A percentile compares a stretch with the other conserved stretches of the same genome.
Conservation (phyloP, 2,797 vertebrate genomes). For the Sebastes elongatus region DNA sequence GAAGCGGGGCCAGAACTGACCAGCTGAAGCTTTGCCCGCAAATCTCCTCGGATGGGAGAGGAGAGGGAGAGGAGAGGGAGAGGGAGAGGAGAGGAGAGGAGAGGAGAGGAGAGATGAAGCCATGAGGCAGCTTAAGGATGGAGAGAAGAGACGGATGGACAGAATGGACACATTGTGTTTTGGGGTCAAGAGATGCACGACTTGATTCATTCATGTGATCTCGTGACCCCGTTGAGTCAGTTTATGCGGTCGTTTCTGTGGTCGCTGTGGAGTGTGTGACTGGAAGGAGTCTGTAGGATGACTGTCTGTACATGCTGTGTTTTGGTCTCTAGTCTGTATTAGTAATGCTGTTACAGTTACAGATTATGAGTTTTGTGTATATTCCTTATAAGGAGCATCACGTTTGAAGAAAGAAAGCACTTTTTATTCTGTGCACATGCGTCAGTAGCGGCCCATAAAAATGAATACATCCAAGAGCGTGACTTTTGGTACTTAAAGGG, state of each 20-base stretch:
- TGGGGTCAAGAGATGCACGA: constrained; percentile 38
- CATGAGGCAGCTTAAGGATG: not conserved
- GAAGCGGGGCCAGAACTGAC: constrained; percentile 50
- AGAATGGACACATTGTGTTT: constrained; percentile 43
- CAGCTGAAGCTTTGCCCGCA: constrained; percentile 44
- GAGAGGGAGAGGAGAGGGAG: not conserved
- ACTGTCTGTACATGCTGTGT: constrained; percentile 1
- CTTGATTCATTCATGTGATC: constrained; percentile 26
- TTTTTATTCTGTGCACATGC: not conserved
- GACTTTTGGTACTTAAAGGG: too few species aligned
- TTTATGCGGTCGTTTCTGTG: constrained; percentile 4
- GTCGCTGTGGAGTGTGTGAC: not conserved
- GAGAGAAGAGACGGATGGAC: not conserved
- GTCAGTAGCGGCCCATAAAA: not conserved
- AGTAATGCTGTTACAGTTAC: not conserved
- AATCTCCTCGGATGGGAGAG: constrained; percentile 8
- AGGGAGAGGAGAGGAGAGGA: not conserved
- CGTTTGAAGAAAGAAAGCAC: not conserved
- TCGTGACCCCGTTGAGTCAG: constrained; percentile 38
- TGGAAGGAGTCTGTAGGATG: not conserved
- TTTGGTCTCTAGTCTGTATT: not conserved
- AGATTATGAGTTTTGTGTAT: not conserved
- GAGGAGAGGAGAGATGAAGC: not conserved
- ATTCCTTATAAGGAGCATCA: not conserved
- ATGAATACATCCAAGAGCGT: not conserved